Evolutionary conservation across 2,888 invertebrate species (phyloP).

Genomic region (Caradrina clavipalpis): DNA sequence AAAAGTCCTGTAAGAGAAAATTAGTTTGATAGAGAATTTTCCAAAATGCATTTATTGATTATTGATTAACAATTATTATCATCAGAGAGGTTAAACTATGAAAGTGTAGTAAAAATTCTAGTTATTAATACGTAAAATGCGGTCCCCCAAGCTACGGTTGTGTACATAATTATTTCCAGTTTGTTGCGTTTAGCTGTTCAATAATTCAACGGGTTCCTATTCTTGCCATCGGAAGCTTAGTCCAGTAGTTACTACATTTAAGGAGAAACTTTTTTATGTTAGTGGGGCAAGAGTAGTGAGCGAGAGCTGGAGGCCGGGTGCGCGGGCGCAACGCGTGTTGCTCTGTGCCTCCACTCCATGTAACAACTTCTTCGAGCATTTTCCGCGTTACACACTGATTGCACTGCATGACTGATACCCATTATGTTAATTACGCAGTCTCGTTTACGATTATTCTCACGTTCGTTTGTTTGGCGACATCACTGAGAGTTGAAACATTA

Average conservation of each 20-base stretch:
- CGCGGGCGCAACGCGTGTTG: slow-evolving; percentile 35
- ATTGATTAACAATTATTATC: not conserved
- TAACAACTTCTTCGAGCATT: slow-evolving; percentile 42
- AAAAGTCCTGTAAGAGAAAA: slow-evolving; percentile 76
- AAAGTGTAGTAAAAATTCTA: not conserved
- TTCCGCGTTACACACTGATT: slow-evolving; percentile 32
- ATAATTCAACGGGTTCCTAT: slow-evolving; percentile 55
- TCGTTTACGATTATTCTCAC: slow-evolving; percentile 45
- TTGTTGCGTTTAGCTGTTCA: slow-evolving; percentile 40
- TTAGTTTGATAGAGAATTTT: not conserved
- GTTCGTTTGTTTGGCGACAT: slow-evolving; percentile 21
- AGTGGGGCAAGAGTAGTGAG: slow-evolving; percentile 72
- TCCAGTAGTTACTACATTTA: slow-evolving; percentile 68
- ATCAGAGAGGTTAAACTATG: not conserved
- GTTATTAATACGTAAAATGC: not conserved
- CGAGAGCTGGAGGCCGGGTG: slow-evolving; percentile 60
- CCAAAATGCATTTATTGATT: not conserved
- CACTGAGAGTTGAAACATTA: slow-evolving; percentile 38
- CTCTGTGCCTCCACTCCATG: slow-evolving; percentile 5
- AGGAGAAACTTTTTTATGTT: slow-evolving; percentile 79
- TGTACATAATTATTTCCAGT: slow-evolving; percentile 26
- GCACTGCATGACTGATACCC: slow-evolving; percentile 22
- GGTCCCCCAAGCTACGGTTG: slow-evolving; percentile 1
- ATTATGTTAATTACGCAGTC: slow-evolving; percentile 39
- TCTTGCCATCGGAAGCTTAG: slow-evolving; percentile 61